A percentile compares a stretch with the other conserved stretches of the same genome.
Conservation (phyloP, 2,113 vertebrate genomes). For the Caloenas nicobarica region DNA sequence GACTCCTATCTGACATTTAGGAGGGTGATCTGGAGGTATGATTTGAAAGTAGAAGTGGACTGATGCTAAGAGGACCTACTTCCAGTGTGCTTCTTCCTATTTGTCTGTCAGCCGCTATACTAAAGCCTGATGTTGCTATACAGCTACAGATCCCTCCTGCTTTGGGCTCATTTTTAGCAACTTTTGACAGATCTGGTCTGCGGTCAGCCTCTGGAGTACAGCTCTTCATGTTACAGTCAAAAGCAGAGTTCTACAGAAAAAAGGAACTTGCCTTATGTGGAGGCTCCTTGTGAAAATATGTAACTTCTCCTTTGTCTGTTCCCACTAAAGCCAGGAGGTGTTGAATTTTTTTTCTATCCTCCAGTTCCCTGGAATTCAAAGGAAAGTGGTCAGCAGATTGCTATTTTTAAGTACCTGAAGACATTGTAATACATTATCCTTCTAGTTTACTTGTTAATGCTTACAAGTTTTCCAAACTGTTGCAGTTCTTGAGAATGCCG, state of each 20-base stretch:
- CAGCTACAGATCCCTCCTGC: not conserved
- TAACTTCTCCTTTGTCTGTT: constrained; percentile 85
- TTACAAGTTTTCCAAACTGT: not conserved
- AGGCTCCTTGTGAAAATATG: constrained; percentile 92
- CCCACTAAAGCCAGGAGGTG: constrained; percentile 88
- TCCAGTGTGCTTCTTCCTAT: not conserved
- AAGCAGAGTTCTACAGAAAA: not conserved
- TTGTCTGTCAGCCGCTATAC: not conserved
- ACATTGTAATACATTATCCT: not conserved
- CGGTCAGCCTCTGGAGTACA: not conserved
- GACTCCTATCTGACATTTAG: not conserved
- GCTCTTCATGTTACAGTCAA: not conserved
- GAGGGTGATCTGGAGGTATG: not conserved
- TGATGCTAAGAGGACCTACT: not conserved
- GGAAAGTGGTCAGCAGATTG: not conserved
- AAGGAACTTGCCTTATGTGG: constrained; percentile 83
- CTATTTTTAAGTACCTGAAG: not conserved
- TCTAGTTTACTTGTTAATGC: not conserved
- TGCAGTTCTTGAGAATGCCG: not conserved
- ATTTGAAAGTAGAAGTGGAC: not conserved
- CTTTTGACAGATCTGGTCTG: not conserved
- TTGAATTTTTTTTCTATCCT: constrained; percentile 94
- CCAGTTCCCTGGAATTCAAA: constrained; percentile 84
- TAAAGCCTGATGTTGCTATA: not conserved
- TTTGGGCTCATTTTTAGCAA: not conserved